phyloP scores from a whole-genome alignment of 2,888 invertebrate species.

The Asteroscopus sphinx region DNA sequence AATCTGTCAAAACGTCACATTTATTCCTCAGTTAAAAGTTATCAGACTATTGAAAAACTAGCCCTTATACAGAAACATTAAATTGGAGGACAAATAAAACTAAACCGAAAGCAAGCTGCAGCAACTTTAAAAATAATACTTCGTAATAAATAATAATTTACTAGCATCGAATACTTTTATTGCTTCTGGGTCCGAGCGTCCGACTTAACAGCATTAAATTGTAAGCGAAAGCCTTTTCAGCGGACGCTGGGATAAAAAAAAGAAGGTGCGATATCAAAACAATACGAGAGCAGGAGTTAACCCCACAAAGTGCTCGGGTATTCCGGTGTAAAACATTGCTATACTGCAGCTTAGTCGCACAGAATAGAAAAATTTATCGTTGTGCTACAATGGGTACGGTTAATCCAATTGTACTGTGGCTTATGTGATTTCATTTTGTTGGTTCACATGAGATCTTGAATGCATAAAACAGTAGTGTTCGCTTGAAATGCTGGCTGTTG shows the following conservation, averaged over 20 bases:
- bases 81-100: too few species aligned
- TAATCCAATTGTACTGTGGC: slow-evolving; percentile 76
- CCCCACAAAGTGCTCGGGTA: slow-evolving; percentile 51
- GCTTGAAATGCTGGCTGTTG: slow-evolving; percentile 37
- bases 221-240: slow-evolving; percentile 56
- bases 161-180: slow-evolving; percentile 22
- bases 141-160: slow-evolving; percentile 7
- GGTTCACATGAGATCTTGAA: slow-evolving; percentile 64
- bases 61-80: too few species aligned
- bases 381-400: slow-evolving; percentile 76
- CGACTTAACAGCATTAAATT: slow-evolving; percentile 60
- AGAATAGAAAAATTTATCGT: slow-evolving; percentile 83
- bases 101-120: too few species aligned
- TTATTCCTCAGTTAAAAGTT: too few species aligned
- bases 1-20: too few species aligned
- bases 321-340: slow-evolving; percentile 64
- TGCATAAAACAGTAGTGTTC: slow-evolving; percentile 49
- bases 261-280: slow-evolving; percentile 57
- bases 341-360: slow-evolving; percentile 72
- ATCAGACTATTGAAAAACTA: too few species aligned
- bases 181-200: slow-evolving; percentile 7
- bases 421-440: slow-evolving; percentile 76
- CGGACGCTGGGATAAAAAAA: slow-evolving; percentile 55
- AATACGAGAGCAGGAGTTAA: slow-evolving; percentile 65
- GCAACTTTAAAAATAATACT: slow-evolving; percentile 8